These are phyloP conservation scores for Melanotaenia maccullochi DNA, from an alignment of 2,797 vertebrate genomes.

Conservation along the genomic window DNA sequence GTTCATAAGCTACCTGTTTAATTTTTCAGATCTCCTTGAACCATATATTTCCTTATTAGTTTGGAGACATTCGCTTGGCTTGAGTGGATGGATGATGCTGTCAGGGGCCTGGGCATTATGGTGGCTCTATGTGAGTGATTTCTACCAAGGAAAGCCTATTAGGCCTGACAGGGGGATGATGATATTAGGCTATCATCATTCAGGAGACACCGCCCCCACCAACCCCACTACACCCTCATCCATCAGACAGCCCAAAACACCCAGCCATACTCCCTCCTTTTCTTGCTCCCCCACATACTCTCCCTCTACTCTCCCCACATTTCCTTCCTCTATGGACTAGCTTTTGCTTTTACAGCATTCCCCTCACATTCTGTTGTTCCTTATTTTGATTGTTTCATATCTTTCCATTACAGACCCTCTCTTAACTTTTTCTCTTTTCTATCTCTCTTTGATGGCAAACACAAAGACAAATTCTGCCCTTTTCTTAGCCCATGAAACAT, in stretches of 20 bases:
- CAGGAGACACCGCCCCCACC: slow-evolving; percentile 92
- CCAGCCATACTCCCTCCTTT: slow-evolving; percentile 82
- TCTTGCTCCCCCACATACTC: slow-evolving; percentile 44
- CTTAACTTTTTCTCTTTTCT: slow-evolving; percentile 39
- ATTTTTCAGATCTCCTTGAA: slow-evolving; percentile 98
- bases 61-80: slow-evolving; percentile 94
- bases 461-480: slow-evolving; percentile 99
- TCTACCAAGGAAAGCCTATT: slow-evolving; percentile 99
- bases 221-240: slow-evolving; percentile 92
- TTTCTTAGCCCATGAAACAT: slow-evolving; percentile 99
- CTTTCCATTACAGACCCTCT: slow-evolving; percentile 57
- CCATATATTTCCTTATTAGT: slow-evolving; percentile 99
- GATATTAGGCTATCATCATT: slow-evolving; percentile 99
- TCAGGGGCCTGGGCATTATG: slow-evolving; percentile 97
- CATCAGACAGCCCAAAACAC: slow-evolving; percentile 91
- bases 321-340: slow-evolving; percentile 29
- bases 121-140: slow-evolving; percentile 99
- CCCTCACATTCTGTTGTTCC: slow-evolving; percentile 46
- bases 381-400: slow-evolving; percentile 64
- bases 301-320: slow-evolving; percentile 33
- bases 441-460: slow-evolving; percentile 88
- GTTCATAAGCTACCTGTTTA: slow-evolving; percentile 99
- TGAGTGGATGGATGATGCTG: slow-evolving; percentile 98
- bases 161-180: slow-evolving; percentile 99
- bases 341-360: slow-evolving; percentile 31